Base-by-base conservation (phyloP, 2,888 invertebrate species). In the Pardosa pseudoannulata region DNA sequence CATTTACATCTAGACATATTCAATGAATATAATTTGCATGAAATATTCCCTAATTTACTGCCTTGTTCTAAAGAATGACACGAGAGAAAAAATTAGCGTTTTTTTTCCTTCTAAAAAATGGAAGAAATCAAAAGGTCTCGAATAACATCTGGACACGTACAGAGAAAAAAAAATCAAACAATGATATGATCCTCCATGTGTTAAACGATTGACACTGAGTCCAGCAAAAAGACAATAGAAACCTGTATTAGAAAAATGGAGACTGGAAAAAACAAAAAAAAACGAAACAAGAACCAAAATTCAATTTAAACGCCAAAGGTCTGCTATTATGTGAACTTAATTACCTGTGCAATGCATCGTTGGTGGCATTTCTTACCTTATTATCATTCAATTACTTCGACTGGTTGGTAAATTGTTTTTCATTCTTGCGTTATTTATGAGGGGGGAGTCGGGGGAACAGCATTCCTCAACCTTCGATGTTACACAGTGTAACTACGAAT, bases 371-470 rank as follows among this genome's bases (percentile, higher is more conserved):
- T 78, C 67, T 76, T 78, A 68, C 78, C 78, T 73, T 72, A 85
- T 78, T 85, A 79, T 71, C 83, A 85, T 85, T 85, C 83, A 85
- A 83, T 83, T 83, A 83, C 78, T 2, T 27, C 67, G 70, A 70
- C 62, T 70, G 27, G 65, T 3, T n/a, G 31, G 1, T 19, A 41
- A 64, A 62, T 80, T 67, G 39, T 79, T 65, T 71, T 79, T 79
- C 23, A 31, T 70, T 68, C 23, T 19, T 11, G 74, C 68, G 46
- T 80, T 80, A 80, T 72, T 80, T 80, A 73, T 67, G 50, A 23
- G 9, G 39, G 31, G 28, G 23, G 36, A 11, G 31, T 29, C 5
- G 16, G 29, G 11, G n/a, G n/a, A n/a, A n/a, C 23, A 27, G 19
- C 32, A 73, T 56, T 72, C 27, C 62, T 65, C 65, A 27, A 31